A percentile compares a stretch with the other conserved stretches of the same genome.
phyloP scores from a whole-genome alignment of 2,113 vertebrate genomes.

The Dunckerocampus dactyliophorus region DNA sequence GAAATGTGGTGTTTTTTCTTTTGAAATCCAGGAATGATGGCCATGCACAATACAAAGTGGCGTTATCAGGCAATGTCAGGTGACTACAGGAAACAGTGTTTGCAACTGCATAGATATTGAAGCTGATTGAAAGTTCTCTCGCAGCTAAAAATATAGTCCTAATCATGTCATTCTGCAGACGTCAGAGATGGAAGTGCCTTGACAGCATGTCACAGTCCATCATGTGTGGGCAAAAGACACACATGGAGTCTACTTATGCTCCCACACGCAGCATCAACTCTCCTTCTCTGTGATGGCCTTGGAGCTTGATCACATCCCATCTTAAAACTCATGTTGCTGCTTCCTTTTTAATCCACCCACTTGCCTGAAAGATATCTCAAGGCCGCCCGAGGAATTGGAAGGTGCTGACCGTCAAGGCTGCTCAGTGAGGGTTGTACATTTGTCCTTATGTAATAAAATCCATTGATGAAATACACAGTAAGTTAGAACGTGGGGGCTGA shows the following conservation, averaged over 20 bases:
- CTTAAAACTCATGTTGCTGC: conserved; percentile 13
- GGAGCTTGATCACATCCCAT: conserved; percentile 38
- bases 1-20: background rate
- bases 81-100: background rate
- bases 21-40: background rate
- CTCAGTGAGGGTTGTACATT: conserved; percentile 30
- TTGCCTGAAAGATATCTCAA: conserved; percentile 24
- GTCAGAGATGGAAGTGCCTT: background rate
- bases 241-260: conserved; percentile 1
- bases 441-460: conserved; percentile 40
- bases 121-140: background rate
- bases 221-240: conserved; percentile 24
- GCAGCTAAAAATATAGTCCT: background rate
- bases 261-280: conserved; percentile 8
- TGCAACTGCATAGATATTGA: background rate
- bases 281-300: conserved; percentile 16
- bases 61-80: background rate
- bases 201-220: conserved; percentile 1
- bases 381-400: conserved; percentile 47
- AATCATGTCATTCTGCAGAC: background rate
- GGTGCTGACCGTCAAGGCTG: conserved; percentile 21
- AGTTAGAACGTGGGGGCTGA: background rate
- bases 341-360: conserved; percentile 48
- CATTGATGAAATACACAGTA: too few relatives aligned
- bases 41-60: background rate